Percentiles rank a stretch among this genome's conserved stretches.
Evolutionary conservation across 2,113 vertebrate genomes (phyloP).

Genomic region (Arenaria interpres): DNA sequence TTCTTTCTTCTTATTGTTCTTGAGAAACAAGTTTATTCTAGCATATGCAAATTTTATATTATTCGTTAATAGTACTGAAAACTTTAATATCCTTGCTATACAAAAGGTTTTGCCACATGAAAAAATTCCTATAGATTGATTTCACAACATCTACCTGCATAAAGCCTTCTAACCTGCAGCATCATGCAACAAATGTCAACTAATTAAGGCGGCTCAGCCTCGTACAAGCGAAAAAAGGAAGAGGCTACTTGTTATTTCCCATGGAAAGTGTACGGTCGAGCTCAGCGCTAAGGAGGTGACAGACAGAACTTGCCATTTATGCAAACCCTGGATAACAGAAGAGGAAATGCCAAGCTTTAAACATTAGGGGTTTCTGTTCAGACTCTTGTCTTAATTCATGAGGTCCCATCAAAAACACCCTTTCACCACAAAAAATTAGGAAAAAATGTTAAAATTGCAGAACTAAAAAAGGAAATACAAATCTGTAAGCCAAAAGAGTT

Average conservation of each 20-base stretch:
- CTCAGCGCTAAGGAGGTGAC: not conserved
- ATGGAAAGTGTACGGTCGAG: fast-evolving
- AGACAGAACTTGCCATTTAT: not conserved
- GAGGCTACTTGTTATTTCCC: not conserved
- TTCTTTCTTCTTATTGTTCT: not conserved
- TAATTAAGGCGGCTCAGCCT: not conserved
- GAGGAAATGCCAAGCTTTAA: not conserved
- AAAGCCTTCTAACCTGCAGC: not conserved
- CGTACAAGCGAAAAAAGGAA: not conserved
- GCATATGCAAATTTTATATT: not conserved
- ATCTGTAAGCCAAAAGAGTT: not conserved
- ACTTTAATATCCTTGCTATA: not conserved
- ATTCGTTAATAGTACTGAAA: not conserved
- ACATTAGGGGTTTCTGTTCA: not conserved
- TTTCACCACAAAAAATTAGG: not conserved
- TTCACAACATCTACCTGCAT: not conserved
- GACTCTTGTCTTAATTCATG: not conserved
- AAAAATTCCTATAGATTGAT: not conserved
- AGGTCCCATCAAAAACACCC: not conserved
- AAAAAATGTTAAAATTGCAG: not conserved
- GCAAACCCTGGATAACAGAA: not conserved
- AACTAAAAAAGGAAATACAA: not conserved
- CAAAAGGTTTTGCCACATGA: not conserved
- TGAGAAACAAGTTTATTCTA: not conserved
- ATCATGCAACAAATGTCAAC: not conserved